Conservation (phyloP, 64 coral and sea anemone genomes). For the Montipora sp. region DNA sequence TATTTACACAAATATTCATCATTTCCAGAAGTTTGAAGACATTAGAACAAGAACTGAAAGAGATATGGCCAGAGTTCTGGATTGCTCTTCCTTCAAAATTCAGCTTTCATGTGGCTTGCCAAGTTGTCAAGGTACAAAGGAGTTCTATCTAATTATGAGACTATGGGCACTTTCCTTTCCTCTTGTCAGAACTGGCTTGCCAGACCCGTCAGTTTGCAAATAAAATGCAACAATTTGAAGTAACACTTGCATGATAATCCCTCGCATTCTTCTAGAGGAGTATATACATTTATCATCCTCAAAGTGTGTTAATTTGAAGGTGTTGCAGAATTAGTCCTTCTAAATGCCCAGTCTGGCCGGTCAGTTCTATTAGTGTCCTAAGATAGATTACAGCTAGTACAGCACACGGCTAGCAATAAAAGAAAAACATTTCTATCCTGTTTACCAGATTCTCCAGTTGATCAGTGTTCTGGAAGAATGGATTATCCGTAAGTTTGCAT, state of each 20-base stretch:
- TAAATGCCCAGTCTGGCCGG: too few species aligned
- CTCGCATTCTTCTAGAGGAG: too few species aligned
- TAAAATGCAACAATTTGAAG: too few species aligned
- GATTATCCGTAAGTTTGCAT: background rate
- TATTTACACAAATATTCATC: background rate
- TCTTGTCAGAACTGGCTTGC: too few species aligned
- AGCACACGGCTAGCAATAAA: background rate
- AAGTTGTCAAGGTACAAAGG: constrained; percentile 5
- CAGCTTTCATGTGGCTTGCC: constrained; percentile 16
- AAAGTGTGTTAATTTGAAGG: too few species aligned
- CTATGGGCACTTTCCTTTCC: too few species aligned
- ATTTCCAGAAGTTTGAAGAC: constrained; percentile 51
- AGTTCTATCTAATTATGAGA: background rate
- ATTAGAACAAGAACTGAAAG: constrained; percentile 63
- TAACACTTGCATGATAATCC: too few species aligned
- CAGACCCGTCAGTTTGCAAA: too few species aligned
- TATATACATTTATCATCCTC: too few species aligned
- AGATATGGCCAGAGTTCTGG: constrained; percentile 82
- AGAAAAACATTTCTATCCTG: background rate
- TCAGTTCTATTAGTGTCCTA: too few species aligned
- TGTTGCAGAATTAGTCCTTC: too few species aligned
- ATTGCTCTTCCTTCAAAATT: constrained; percentile 74
- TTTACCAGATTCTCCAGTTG: constrained; percentile 23
- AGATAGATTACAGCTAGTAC: background rate
- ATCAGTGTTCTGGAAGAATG: background rate